These are phyloP conservation scores for Pristionchus entomophagus DNA, from an alignment of 2,888 invertebrate species.

Conservation along the genomic window DNA sequence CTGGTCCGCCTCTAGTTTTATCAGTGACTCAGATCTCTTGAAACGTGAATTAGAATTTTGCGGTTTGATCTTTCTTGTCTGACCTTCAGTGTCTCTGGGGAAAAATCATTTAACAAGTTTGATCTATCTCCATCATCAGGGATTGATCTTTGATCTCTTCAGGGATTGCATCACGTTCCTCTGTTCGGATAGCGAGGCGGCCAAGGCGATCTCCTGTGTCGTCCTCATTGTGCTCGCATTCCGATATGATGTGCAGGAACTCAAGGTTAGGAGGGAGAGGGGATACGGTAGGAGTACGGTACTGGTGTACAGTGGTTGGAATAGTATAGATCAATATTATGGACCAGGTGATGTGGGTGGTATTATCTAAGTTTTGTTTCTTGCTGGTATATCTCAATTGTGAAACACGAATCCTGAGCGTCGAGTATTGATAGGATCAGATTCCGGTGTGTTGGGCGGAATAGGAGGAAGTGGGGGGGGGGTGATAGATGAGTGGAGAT, in stretches of 20 bases:
- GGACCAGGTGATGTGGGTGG: neutral
- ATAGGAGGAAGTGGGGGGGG: too few species aligned
- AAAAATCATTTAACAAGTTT: neutral
- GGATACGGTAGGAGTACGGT: neutral
- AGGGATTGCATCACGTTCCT: slow-evolving; percentile 47
- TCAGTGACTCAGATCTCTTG: too few species aligned
- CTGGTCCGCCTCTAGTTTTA: too few species aligned
- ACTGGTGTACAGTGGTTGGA: neutral
- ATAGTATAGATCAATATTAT: too few species aligned
- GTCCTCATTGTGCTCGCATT: slow-evolving; percentile 44
- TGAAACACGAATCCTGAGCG: too few species aligned
- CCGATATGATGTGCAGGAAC: slow-evolving; percentile 17
- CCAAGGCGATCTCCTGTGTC: neutral
- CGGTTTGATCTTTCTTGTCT: too few species aligned
- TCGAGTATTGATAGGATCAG: too few species aligned
- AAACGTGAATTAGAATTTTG: too few species aligned
- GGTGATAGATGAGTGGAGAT: too few species aligned
- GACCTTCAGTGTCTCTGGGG: too few species aligned
- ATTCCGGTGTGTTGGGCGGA: too few species aligned
- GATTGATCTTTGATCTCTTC: neutral
- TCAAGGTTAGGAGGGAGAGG: slow-evolving; percentile 27
- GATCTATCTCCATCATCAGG: neutral
- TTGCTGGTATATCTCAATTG: neutral
- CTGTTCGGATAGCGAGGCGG: slow-evolving; percentile 13
- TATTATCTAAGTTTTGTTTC: too few species aligned